These are phyloP conservation scores for Hemibagrus wyckioides DNA, from an alignment of 2,113 vertebrate genomes.

Conservation along the genomic window DNA sequence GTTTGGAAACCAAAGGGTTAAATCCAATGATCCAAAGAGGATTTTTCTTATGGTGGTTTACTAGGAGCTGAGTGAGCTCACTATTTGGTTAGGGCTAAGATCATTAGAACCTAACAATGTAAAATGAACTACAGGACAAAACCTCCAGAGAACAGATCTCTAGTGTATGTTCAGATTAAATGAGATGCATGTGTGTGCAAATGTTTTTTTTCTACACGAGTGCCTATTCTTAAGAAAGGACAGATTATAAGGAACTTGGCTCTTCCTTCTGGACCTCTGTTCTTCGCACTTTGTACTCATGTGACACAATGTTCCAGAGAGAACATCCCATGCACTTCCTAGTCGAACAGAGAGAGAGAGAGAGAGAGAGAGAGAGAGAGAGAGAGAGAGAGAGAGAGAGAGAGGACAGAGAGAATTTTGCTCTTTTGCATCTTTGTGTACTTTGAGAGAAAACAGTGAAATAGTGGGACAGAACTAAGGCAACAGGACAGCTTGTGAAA, in stretches of 20 bases:
- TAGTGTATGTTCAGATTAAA: neutral
- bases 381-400: no score
- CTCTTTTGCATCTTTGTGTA: neutral
- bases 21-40: neutral
- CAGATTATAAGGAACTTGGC: neutral
- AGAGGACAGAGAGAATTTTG: neutral
- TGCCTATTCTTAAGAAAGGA: neutral
- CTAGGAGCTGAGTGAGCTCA: neutral
- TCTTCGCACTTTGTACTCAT: neutral
- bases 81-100: neutral
- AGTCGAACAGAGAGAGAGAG: neutral
- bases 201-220: neutral
- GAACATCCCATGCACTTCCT: slow-evolving; percentile 24
- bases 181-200: neutral
- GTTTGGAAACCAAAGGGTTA: neutral
- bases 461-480: neutral
- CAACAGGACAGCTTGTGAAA: neutral
- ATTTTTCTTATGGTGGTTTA: neutral
- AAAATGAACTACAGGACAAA: neutral
- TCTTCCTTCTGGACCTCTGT: neutral
- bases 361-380: no score
- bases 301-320: slow-evolving; percentile 23
- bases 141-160: neutral
- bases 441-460: neutral
- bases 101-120: neutral